Percentiles rank a stretch among this genome's conserved stretches.
Evolutionary conservation across 2,888 invertebrate species (phyloP).

Genomic region (Hirtodrosophila confusa): DNA sequence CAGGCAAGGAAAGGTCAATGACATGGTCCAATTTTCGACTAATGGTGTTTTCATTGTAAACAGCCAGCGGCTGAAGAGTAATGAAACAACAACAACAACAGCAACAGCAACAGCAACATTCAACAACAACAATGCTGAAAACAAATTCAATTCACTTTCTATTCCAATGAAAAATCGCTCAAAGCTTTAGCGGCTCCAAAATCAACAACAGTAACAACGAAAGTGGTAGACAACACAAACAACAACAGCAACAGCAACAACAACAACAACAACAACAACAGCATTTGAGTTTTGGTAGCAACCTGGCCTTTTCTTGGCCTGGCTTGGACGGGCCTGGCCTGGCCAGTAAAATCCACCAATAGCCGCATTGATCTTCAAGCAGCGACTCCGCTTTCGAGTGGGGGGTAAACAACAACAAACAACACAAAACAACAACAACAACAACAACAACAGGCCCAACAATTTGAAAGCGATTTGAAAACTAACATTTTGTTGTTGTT

Average conservation of each 20-base stretch:
- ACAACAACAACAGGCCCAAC: slow-evolving; percentile 37
- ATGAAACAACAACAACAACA: slow-evolving; percentile 45
- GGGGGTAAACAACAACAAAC: slow-evolving; percentile 35
- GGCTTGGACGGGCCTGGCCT: slow-evolving; percentile 19
- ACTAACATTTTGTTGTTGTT: slow-evolving; percentile 55
- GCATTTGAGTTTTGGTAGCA: slow-evolving; percentile 51
- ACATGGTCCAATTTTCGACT: slow-evolving; percentile 76
- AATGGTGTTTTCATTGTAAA: slow-evolving; percentile 61
- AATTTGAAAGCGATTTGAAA: slow-evolving; percentile 75
- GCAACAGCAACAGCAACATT: slow-evolving; percentile 20
- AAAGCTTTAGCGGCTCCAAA: slow-evolving; percentile 61
- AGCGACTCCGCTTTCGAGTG: slow-evolving; percentile 36
- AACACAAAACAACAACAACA: slow-evolving; percentile 18
- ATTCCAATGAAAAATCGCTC: slow-evolving; percentile 79
- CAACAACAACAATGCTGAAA: slow-evolving; percentile 45
- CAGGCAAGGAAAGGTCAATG: slow-evolving; percentile 77
- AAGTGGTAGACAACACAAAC: slow-evolving; percentile 65
- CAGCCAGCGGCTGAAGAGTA: slow-evolving; percentile 53
- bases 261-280: slow-evolving; percentile 41
- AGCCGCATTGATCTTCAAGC: slow-evolving; percentile 70
- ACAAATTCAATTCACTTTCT: slow-evolving; percentile 79
- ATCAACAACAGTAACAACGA: slow-evolving; percentile 69
- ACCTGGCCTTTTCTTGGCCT: slow-evolving; percentile 31
- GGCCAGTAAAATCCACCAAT: slow-evolving; percentile 53
- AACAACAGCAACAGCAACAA: slow-evolving; percentile 51